Evolutionary conservation across 1,140 invertebrate species (phyloP).

Genomic region (Leptinotarsa defecta): DNA sequence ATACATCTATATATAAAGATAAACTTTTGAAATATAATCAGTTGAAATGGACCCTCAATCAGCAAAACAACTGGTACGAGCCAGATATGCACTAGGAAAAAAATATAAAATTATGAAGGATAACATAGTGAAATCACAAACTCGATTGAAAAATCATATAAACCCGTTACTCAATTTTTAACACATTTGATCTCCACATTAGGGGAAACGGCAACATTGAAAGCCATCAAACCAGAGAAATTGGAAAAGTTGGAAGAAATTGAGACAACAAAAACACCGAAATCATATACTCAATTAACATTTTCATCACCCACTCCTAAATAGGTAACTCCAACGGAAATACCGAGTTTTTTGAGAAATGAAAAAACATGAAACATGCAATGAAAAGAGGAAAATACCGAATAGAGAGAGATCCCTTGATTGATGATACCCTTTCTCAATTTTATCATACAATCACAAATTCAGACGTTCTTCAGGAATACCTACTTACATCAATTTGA

Average conservation of each 20-base stretch:
- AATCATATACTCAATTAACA: not conserved
- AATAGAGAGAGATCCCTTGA: too few relatives aligned
- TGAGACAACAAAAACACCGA: not conserved
- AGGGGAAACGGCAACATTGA: not conserved
- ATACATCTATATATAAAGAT: constrained; percentile 17
- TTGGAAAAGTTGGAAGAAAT: not conserved
- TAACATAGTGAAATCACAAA: not conserved
- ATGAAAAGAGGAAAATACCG: too few relatives aligned
- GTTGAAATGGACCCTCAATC: constrained; percentile 2
- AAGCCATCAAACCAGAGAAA: not conserved
- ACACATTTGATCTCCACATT: not conserved
- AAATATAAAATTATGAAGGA: not conserved
- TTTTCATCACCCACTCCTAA: too few relatives aligned
- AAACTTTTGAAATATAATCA: not conserved
- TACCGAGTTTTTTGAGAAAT: too few relatives aligned
- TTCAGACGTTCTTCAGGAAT: too few relatives aligned
- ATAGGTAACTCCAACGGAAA: too few relatives aligned
- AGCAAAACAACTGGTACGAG: not conserved
- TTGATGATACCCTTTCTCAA: too few relatives aligned
- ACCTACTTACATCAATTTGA: not conserved
- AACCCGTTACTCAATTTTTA: not conserved
- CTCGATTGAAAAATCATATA: not conserved
- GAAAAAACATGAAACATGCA: too few relatives aligned
- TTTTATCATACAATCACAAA: too few relatives aligned
- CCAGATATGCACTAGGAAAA: not conserved